These are phyloP conservation scores for Gandaritis pyraliata DNA, from an alignment of 2,888 invertebrate species.

Conservation along the genomic window DNA sequence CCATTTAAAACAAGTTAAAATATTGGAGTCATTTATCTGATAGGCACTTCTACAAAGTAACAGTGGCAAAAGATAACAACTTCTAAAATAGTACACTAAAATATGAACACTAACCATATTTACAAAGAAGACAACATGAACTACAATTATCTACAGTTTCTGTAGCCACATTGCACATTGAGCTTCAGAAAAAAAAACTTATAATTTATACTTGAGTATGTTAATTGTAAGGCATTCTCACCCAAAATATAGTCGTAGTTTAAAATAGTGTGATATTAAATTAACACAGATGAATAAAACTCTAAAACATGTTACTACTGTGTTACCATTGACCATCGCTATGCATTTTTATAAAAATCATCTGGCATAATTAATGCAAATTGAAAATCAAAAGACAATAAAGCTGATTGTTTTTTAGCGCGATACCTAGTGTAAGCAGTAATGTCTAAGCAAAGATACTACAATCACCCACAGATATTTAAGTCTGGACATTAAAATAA, in stretches of 20 bases:
- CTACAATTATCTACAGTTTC: conserved; percentile 62
- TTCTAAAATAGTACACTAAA: conserved; percentile 62
- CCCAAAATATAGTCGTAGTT: conserved; percentile 8
- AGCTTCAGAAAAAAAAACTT: conserved; percentile 59
- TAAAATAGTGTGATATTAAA: conserved; percentile 20
- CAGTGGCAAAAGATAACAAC: conserved; percentile 62
- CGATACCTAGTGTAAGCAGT: not conserved
- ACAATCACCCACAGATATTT: conserved; percentile 52
- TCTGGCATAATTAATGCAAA: too few relatives aligned
- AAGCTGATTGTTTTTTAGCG: too few relatives aligned
- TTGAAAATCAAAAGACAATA: too few relatives aligned
- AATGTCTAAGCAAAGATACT: conserved; percentile 36
- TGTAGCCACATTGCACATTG: conserved; percentile 73
- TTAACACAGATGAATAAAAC: conserved; percentile 6
- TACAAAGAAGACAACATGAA: conserved; percentile 67
- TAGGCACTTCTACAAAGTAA: conserved; percentile 69
- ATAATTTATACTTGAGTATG: conserved; percentile 66
- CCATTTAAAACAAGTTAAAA: conserved; percentile 49
- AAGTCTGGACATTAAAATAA: conserved; percentile 54
- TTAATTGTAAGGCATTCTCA: conserved; percentile 32
- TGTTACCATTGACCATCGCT: not conserved
- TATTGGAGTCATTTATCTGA: conserved; percentile 50
- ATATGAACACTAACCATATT: conserved; percentile 61
- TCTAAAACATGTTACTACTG: conserved; percentile 2
- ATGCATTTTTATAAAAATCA: not conserved